phyloP scores from a whole-genome alignment of 1,140 invertebrate species.

The Drosophila burlai region DNA sequence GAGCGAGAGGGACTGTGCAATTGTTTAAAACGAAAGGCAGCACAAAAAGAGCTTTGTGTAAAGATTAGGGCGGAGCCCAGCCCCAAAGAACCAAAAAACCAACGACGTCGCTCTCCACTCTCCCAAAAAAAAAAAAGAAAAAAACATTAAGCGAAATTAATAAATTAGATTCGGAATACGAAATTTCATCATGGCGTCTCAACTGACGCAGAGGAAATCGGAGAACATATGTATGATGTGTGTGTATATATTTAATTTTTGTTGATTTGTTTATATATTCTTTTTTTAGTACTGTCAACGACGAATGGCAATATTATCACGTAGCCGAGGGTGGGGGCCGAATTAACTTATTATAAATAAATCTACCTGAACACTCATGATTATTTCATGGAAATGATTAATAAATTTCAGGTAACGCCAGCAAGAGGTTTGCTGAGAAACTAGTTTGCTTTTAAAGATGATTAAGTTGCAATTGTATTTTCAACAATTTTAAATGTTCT shows the following conservation, averaged over 20 bases:
- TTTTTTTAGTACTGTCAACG: constrained; percentile 31
- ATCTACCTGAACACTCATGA: constrained; percentile 17
- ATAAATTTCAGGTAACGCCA: constrained; percentile 26
- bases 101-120: constrained; percentile 28
- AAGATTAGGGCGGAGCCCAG: constrained; percentile 65
- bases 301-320: constrained; percentile 79
- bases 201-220: constrained; percentile 23
- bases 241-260: not conserved
- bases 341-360: constrained; percentile 39
- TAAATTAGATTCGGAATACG: constrained; percentile 65
- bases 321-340: constrained; percentile 47
- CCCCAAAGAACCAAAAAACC: constrained; percentile 43
- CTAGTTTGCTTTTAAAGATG: not conserved
- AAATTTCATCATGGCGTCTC: constrained; percentile 33
- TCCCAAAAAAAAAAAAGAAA: constrained; percentile 37
- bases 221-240: constrained; percentile 5
- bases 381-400: constrained; percentile 19
- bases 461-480: not conserved
- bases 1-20: constrained; percentile 41
- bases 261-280: constrained; percentile 10
- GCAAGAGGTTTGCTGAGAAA: not conserved
- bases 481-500: not conserved
- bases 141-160: constrained; percentile 72
- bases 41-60: constrained; percentile 40
- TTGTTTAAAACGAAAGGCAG: constrained; percentile 53